Base-by-base conservation (phyloP, 2,888 invertebrate genomes). In the Oxytorus armatus region DNA sequence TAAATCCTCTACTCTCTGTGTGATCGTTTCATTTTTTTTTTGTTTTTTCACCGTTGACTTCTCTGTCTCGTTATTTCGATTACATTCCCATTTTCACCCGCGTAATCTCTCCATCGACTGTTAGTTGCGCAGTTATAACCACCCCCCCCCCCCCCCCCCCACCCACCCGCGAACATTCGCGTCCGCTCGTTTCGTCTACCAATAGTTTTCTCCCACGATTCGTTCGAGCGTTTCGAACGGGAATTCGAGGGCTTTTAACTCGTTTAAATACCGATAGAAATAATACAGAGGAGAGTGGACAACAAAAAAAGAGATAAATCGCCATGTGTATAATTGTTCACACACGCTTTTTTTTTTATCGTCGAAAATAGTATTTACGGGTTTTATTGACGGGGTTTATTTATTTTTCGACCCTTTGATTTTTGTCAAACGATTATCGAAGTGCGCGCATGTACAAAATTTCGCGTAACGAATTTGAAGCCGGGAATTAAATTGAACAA, bases 101-200 rank as follows among this genome's bases (percentile, higher is more conserved):
- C 83, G 84, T 85, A 87, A 86, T 86, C 85, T 86, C 85, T 86
- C 85, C 82, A 86, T 87, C 84, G 86, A 82, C 84, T 82, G 83
- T 59, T 69, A 66, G 53, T 39, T 39, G 33, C 68, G 42, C 33
- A 25, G 53, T 53, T 33, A 63, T n/a, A n/a, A n/a, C n/a, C n/a
- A n/a, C n/a, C n/a, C n/a, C n/a, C n/a, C n/a, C n/a, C n/a, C n/a
- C n/a, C n/a, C n/a, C n/a, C n/a, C n/a, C n/a, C n/a, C n/a, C n/a
- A n/a, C n/a, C n/a, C n/a, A 11, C 10, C 44, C 44, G 53, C 16
- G 44, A 14, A 23, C 44, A 23, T 21, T 55, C 42, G n/a, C n/a
- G n/a, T n/a, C 23, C 10, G 44, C 14, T 33, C 23, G 5, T 33
- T 65, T 29, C 29, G 16, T 57, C 23, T 55, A 3, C 47, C 44